Percentiles rank a stretch among this genome's conserved stretches.
Conservation (phyloP, 2,113 vertebrate genomes). For the Catharus fuscescens region DNA sequence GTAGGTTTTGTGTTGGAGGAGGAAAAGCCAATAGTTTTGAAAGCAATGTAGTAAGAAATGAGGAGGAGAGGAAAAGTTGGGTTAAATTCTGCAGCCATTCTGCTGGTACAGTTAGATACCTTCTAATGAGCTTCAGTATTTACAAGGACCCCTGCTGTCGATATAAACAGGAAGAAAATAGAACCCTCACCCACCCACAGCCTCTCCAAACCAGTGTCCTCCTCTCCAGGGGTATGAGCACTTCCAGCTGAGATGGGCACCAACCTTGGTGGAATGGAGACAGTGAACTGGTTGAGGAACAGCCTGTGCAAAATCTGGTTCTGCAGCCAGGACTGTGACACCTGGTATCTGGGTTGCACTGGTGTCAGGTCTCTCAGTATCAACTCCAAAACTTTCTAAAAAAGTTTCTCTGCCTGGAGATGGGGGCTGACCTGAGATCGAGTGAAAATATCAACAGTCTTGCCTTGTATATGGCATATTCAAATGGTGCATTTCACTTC, state of each 20-base stretch:
- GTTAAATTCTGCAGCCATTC: background rate
- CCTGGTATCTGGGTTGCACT: rapidly evolving
- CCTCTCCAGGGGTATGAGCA: background rate
- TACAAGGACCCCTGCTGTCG: background rate
- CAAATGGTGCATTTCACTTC: background rate
- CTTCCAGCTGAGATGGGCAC: background rate
- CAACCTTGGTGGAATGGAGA: background rate
- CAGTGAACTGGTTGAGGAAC: background rate
- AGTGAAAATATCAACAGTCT: background rate
- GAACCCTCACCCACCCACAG: background rate
- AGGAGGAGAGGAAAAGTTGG: background rate
- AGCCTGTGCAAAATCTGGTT: background rate
- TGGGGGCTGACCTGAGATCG: background rate
- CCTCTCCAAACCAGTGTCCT: rapidly evolving
- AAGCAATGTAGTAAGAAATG: background rate
- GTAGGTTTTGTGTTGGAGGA: background rate
- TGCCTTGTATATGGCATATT: background rate
- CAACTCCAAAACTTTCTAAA: background rate
- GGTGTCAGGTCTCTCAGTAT: background rate
- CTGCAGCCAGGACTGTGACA: rapidly evolving
- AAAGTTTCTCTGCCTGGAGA: background rate
- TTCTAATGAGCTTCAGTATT: background rate
- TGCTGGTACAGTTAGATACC: background rate
- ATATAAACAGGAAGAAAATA: background rate
- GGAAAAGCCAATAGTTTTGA: background rate